Conservation (phyloP, 2,797 vertebrate species). For the Botia almorhae region DNA sequence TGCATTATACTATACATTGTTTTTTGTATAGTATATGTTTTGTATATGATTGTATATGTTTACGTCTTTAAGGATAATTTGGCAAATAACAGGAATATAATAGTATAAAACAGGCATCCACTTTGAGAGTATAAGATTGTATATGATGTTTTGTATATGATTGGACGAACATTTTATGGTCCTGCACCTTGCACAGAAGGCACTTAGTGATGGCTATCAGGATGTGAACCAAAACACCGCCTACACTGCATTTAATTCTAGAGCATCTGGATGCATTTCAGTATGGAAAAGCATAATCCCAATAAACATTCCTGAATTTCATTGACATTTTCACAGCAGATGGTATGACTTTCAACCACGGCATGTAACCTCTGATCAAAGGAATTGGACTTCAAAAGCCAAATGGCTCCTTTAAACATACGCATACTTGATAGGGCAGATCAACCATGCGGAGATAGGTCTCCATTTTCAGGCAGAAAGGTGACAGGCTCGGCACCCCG, state of each 20-base stretch:
- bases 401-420: background rate
- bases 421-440: slow-evolving; percentile 93
- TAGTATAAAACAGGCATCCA: no score
- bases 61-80: no score
- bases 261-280: background rate
- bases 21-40: no score
- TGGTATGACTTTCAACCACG: slow-evolving; percentile 1
- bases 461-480: slow-evolving; percentile 97
- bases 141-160: no score
- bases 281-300: background rate
- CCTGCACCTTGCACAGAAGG: no score
- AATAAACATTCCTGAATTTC: slow-evolving; percentile 5
- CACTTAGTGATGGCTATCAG: no score
- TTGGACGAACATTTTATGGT: no score
- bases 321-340: slow-evolving; percentile 25
- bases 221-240: no score
- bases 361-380: slow-evolving; percentile 21
- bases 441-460: slow-evolving; percentile 97
- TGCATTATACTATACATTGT: no score
- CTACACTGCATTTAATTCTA: background rate
- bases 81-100: no score
- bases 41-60: no score
- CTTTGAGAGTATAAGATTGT: no score
- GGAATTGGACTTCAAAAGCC: background rate
- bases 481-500: slow-evolving; percentile 92